Conservation (phyloP, 1,140 invertebrate genomes). For the Adelges cooleyi region DNA sequence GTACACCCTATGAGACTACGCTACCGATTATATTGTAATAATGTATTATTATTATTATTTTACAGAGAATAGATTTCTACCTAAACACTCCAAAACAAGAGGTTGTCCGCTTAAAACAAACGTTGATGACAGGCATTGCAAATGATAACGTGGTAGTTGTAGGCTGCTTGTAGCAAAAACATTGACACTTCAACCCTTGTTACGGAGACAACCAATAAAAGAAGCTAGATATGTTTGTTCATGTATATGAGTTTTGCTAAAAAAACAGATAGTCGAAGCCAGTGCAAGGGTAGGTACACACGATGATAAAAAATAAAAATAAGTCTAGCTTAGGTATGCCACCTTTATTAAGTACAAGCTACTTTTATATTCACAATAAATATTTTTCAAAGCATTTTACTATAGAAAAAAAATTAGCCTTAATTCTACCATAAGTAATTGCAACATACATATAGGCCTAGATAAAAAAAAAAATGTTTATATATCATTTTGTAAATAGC, state of each 20-base stretch:
- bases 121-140: slow-evolving; percentile 25
- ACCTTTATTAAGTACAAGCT: slow-evolving; percentile 28
- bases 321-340: slow-evolving; percentile 28
- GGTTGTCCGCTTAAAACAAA: slow-evolving; percentile 26
- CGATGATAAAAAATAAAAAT: slow-evolving; percentile 26
- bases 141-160: slow-evolving; percentile 28
- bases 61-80: background rate
- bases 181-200: slow-evolving; percentile 27
- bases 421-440: slow-evolving; percentile 27
- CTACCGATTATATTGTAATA: no score
- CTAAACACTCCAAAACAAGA: slow-evolving; percentile 5
- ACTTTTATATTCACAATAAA: slow-evolving; percentile 26
- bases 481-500: slow-evolving; percentile 20
- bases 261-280: slow-evolving; percentile 26
- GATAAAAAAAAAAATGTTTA: no score
- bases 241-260: slow-evolving; percentile 28
- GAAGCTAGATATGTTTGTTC: slow-evolving; percentile 14
- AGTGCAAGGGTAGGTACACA: slow-evolving; percentile 28
- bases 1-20: no score
- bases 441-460: slow-evolving; percentile 27
- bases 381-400: slow-evolving; percentile 26
- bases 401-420: slow-evolving; percentile 28
- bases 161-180: slow-evolving; percentile 15
- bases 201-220: slow-evolving; percentile 25
- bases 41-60: background rate